A percentile compares a stretch with the other conserved stretches of the same genome.
Evolutionary conservation across 2,888 invertebrate genomes (phyloP).

Genomic region (Brachynemurus nebulosus): DNA sequence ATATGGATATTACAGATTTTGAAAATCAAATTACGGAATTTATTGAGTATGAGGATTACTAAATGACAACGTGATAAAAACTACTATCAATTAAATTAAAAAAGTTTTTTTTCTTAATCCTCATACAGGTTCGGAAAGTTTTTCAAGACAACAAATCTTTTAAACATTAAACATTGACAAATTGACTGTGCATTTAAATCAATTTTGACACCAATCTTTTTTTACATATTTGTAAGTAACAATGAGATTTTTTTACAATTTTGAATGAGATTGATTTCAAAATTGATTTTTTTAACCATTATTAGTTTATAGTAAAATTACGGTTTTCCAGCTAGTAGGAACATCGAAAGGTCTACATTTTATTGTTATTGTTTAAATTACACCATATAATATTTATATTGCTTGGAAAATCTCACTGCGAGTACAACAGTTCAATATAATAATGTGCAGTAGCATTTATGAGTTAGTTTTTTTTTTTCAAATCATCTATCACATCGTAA

Average conservation of each 20-base stretch:
- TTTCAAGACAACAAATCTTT: neutral
- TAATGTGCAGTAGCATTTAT: constrained; percentile 1
- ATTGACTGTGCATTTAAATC: neutral
- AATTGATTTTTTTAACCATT: neutral
- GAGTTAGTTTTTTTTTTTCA: constrained; percentile 4
- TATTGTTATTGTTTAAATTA: neutral
- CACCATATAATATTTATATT: constrained; percentile 1
- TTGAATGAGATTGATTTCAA: neutral
- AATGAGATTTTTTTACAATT: neutral
- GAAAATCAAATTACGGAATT: too few species aligned
- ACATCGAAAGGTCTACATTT: constrained; percentile 5
- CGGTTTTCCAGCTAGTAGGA: constrained; percentile 1
- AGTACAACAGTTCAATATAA: neutral
- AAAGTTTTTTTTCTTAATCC: too few species aligned
- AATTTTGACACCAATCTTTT: neutral
- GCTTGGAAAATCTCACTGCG: neutral
- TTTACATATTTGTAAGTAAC: neutral
- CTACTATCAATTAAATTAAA: too few species aligned
- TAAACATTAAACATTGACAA: constrained; percentile 1
- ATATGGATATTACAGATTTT: too few species aligned
- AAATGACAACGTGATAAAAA: too few species aligned
- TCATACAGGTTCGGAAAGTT: too few species aligned
- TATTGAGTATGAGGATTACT: too few species aligned
- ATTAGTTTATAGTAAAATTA: neutral
- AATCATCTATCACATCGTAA: too few species aligned